Conservation (phyloP, 2,797 vertebrate species). For the Champsocephalus gunnari region DNA sequence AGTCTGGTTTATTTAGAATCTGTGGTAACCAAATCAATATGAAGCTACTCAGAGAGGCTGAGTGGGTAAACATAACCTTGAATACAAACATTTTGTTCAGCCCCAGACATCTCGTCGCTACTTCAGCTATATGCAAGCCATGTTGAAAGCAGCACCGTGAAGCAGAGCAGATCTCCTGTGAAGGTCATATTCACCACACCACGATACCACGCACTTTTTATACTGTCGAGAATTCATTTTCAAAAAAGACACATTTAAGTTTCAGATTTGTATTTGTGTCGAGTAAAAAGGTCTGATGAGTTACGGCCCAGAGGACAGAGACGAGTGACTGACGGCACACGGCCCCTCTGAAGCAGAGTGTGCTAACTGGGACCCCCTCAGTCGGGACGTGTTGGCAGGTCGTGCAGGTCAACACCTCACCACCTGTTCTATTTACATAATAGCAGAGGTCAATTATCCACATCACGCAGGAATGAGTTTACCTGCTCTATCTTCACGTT, state of each 20-base stretch:
- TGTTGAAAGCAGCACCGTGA: not conserved
- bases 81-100: slow-evolving; percentile 26
- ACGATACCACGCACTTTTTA: not conserved
- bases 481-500: not conserved
- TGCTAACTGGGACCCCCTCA: not conserved
- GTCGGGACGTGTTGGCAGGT: not conserved
- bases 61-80: slow-evolving; percentile 34
- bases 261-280: not conserved
- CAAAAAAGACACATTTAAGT: not conserved
- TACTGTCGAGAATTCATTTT: not conserved
- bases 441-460: not conserved
- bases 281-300: not conserved
- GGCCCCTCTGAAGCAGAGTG: not conserved
- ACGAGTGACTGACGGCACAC: too few relatives aligned
- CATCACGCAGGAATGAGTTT: not conserved
- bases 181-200: not conserved
- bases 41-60: slow-evolving; percentile 14
- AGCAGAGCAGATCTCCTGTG: not conserved
- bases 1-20: not conserved
- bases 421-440: not conserved
- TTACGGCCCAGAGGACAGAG: not conserved
- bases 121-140: not conserved
- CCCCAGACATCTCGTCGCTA: not conserved
- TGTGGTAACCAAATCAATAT: slow-evolving; percentile 7
- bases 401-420: not conserved